These are phyloP conservation scores for Macroramphosus scolopax DNA, from an alignment of 2,797 vertebrate species.

Conservation along the genomic window DNA sequence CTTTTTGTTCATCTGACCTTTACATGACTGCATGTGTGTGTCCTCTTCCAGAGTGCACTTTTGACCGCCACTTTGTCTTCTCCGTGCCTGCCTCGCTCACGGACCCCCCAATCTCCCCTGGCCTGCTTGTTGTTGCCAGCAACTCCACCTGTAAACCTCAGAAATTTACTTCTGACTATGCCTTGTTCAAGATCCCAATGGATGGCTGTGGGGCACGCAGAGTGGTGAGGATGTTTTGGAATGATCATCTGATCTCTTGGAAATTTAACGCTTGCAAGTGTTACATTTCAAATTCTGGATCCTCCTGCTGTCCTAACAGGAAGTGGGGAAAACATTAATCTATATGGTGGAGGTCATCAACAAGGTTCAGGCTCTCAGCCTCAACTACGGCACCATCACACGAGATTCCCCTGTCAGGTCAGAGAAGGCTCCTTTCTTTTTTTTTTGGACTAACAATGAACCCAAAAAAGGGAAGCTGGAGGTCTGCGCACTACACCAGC, in stretches of 20 bases:
- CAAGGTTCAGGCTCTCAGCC: constrained; percentile 63
- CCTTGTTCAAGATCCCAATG: constrained; percentile 80
- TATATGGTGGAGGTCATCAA: constrained; percentile 80
- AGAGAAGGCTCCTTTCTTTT: too few relatives aligned
- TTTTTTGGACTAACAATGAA: too few relatives aligned
- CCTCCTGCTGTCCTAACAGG: constrained; percentile 51
- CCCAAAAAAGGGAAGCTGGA: too few relatives aligned
- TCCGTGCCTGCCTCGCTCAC: constrained; percentile 71
- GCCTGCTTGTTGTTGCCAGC: constrained; percentile 62
- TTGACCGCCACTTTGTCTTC: constrained; percentile 81
- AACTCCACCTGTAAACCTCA: constrained; percentile 70
- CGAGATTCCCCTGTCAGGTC: constrained; percentile 79
- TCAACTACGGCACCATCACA: constrained; percentile 79
- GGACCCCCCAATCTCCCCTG: constrained; percentile 72
- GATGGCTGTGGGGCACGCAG: constrained; percentile 74
- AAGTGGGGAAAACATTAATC: constrained; percentile 69
- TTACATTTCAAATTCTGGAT: too few relatives aligned
- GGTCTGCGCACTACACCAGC: too few relatives aligned
- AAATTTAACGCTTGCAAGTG: too few relatives aligned
- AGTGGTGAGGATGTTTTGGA: constrained; percentile 67
- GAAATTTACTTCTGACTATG: constrained; percentile 66
- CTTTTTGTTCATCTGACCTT: constrained; percentile 65
- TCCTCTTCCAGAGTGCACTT: constrained; percentile 76
- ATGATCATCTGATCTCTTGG: neutral
- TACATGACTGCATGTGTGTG: constrained; percentile 19